These are phyloP conservation scores for Centruroides vittatus DNA, from an alignment of 1,140 invertebrate species.

Conservation along the genomic window DNA sequence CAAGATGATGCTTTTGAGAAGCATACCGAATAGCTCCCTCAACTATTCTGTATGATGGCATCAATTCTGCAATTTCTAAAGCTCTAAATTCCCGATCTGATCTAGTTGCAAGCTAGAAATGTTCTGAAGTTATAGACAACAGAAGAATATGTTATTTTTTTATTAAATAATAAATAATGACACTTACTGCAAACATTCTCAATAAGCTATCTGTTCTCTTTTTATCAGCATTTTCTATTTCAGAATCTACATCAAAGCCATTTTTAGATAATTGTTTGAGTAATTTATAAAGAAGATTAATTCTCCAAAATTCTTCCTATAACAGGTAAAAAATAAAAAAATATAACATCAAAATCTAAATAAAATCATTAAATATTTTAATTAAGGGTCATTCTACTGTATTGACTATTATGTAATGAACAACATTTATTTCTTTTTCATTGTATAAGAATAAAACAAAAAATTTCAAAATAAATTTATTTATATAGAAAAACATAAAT, in stretches of 20 bases:
- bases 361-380: no score
- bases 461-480: no score
- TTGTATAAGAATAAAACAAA: no score
- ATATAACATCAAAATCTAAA: neutral
- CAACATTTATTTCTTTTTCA: no score
- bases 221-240: conserved; percentile 42
- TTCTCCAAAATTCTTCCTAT: neutral
- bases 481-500: no score
- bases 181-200: conserved; percentile 70
- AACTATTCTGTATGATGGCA: conserved; percentile 56
- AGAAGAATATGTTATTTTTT: conserved; percentile 8
- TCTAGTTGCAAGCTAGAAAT: conserved; percentile 56
- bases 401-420: no score
- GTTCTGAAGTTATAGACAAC: conserved; percentile 7
- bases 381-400: no score
- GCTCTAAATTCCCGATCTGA: conserved; percentile 71
- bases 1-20: conserved; percentile 50
- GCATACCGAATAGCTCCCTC: conserved; percentile 79
- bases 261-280: conserved; percentile 7
- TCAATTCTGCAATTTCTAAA: conserved; percentile 67
- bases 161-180: conserved; percentile 15
- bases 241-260: conserved; percentile 26
- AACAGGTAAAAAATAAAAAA: neutral
- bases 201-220: conserved; percentile 59
- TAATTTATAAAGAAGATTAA: neutral